phyloP scores from a whole-genome alignment of 1,140 invertebrate genomes.

The Sinonovacula constricta region DNA sequence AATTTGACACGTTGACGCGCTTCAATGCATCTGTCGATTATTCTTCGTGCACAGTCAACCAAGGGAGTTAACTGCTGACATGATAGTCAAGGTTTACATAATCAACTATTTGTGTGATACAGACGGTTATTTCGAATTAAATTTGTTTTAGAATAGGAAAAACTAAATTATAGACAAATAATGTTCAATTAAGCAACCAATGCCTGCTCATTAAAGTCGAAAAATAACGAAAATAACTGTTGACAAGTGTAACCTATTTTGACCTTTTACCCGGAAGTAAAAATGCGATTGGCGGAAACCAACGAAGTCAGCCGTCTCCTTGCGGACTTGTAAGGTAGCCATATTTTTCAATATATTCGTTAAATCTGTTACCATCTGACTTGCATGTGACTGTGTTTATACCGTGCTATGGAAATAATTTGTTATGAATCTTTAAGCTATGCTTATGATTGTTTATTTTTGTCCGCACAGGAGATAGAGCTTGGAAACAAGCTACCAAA shows the following conservation, averaged over 20 bases:
- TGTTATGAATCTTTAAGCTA: conserved; percentile 19
- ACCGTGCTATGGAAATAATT: not conserved
- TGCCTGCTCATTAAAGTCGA: not conserved
- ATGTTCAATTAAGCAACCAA: no score
- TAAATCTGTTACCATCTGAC: conserved; percentile 52
- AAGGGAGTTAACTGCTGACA: no score
- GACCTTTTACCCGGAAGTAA: conserved; percentile 51
- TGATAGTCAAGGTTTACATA: no score
- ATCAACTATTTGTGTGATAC: no score
- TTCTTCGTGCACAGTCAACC: no score
- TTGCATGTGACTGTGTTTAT: not conserved
- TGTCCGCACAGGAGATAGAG: conserved; percentile 68
- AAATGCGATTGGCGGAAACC: conserved; percentile 48
- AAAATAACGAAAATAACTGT: not conserved
- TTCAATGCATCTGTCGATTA: no score
- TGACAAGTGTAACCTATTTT: conserved; percentile 15
- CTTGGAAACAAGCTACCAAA: conserved; percentile 72
- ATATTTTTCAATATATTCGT: conserved; percentile 58
- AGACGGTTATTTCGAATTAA: no score
- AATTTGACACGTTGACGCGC: no score
- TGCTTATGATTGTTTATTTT: conserved; percentile 53
- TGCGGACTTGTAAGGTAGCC: conserved; percentile 69
- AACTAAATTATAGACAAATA: no score
- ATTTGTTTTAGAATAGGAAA: no score
- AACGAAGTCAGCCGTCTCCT: conserved; percentile 66